Percentiles rank a stretch among this genome's conserved stretches.
phyloP scores from a whole-genome alignment of 1,140 invertebrate genomes.

The Zaprionus gabonicus region DNA sequence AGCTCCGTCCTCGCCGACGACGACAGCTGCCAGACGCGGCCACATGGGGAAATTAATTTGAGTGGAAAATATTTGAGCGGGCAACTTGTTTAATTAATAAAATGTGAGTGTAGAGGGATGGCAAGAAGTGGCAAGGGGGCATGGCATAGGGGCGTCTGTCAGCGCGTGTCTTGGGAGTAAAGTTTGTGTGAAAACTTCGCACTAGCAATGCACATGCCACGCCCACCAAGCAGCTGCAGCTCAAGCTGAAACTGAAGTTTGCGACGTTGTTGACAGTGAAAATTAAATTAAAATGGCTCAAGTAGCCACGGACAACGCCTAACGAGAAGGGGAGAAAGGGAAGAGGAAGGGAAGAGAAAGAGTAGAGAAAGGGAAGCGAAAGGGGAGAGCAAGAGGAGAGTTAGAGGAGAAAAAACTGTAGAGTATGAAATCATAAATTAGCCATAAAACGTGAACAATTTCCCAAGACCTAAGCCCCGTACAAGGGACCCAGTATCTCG shows the following conservation, averaged over 20 bases:
- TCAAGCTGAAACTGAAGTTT: constrained; percentile 11
- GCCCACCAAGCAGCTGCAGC: constrained; percentile 23
- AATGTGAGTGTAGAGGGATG: constrained; percentile 33
- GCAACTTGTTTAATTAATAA: constrained; percentile 82
- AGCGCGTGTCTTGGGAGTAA: constrained; percentile 71
- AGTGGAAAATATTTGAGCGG: constrained; percentile 77
- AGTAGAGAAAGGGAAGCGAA: background rate
- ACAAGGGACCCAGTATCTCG: background rate
- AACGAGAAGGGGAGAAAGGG: background rate
- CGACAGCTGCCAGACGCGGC: constrained; percentile 71
- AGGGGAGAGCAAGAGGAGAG: background rate
- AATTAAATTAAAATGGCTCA: constrained; percentile 43
- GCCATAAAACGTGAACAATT: constrained; percentile 60
- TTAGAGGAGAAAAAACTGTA: constrained; percentile 2
- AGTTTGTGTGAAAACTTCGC: constrained; percentile 62
- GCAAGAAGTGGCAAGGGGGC: background rate
- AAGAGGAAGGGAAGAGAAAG: background rate
- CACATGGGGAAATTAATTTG: constrained; percentile 80
- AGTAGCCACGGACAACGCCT: constrained; percentile 29
- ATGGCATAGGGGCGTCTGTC: constrained; percentile 59
- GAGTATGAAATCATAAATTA: constrained; percentile 67
- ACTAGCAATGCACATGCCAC: constrained; percentile 12
- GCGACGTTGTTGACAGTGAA: constrained; percentile 35
- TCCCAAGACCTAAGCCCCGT: constrained; percentile 3
- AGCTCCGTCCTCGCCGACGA: background rate